Evolutionary conservation across 2,888 invertebrate genomes (phyloP), one percentile per base, ranked within the genome.

Genomic region (Chydorus sphaericus): DNA sequence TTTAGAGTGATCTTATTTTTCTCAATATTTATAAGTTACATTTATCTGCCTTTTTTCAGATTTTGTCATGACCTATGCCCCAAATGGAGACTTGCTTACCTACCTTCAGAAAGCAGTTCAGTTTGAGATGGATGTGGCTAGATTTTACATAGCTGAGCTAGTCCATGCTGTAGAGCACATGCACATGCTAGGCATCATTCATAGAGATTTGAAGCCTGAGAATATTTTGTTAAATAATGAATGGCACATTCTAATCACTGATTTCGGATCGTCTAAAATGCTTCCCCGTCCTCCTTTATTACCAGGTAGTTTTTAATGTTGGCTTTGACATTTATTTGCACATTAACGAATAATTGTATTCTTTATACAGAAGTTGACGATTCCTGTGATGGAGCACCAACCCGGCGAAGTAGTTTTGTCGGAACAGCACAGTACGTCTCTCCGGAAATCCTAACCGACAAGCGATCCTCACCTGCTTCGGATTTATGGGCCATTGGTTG

Each of bases 371-470:
- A 51, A 6, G 36, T 26, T 8, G 49, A 56, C 14, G 28, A 38
- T n/a, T 39, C 55, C 23, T 59, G 20, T 52, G 52, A 52, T 14
- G 50, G 49, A 14, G 20, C 30, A 16, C 3, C 33, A 16, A 29
- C 55, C n/a, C 76, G 87, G 58, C 79, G 79, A 64, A 83, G 83
- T 65, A 89, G 88, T 69, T 97, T 98, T 71, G 97, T 97, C 14
- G 98, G 98, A 52, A 98, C 97, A 11, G 96, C 98, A 2, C 96
- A 97, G 69, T 98, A 97, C 71, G 94, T 99, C 0, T 94, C 94
- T 57, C 98, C 98, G 3, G 98, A 99, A 73, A 79, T 97, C 60
- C 74, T 98, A 53, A 85, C 82, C 59, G 83, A 86, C 67, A 80
- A 83, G 59, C 67, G 68, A 36, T 80, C 81, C 2, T 80, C 83